Percentiles rank a stretch among this genome's conserved stretches.
Evolutionary conservation across 2,888 invertebrate genomes (phyloP).

Genomic region (Noctua pronuba): DNA sequence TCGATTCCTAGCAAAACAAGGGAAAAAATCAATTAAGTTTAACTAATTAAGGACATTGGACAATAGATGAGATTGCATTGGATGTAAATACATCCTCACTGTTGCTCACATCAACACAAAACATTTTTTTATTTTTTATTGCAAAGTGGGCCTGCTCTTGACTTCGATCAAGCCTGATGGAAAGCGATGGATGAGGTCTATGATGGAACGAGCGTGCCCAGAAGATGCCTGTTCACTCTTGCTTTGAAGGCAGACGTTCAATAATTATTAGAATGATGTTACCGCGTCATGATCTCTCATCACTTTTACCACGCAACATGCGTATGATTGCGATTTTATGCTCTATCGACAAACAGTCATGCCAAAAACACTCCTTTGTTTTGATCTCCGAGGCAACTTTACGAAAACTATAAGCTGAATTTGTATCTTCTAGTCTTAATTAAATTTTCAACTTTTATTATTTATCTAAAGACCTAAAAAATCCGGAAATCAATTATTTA

Average conservation of each 20-base stretch:
- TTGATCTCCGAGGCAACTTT: neutral
- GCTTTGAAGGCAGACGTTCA: too few relatives aligned
- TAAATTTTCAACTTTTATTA: neutral
- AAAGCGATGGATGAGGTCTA: too few relatives aligned
- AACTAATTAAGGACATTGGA: neutral
- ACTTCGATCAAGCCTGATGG: too few relatives aligned
- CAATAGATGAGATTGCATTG: neutral
- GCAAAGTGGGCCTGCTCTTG: too few relatives aligned
- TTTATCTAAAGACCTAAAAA: neutral
- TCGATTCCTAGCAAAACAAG: neutral
- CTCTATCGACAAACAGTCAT: conserved; percentile 9
- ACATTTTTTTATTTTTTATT: too few relatives aligned
- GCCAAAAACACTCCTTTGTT: neutral
- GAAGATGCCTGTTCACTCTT: too few relatives aligned
- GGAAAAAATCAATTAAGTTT: neutral
- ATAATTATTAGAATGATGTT: neutral
- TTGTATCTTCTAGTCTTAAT: neutral
- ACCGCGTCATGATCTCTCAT: neutral
- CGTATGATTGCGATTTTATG: conserved; percentile 33
- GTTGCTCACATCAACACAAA: neutral
- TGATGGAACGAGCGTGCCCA: too few relatives aligned
- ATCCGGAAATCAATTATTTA: neutral
- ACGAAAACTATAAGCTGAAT: neutral
- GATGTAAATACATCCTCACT: too few relatives aligned
- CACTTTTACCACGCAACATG: neutral